Conservation (phyloP, 2,797 vertebrate species). For the Pseudochromis fuscus region DNA sequence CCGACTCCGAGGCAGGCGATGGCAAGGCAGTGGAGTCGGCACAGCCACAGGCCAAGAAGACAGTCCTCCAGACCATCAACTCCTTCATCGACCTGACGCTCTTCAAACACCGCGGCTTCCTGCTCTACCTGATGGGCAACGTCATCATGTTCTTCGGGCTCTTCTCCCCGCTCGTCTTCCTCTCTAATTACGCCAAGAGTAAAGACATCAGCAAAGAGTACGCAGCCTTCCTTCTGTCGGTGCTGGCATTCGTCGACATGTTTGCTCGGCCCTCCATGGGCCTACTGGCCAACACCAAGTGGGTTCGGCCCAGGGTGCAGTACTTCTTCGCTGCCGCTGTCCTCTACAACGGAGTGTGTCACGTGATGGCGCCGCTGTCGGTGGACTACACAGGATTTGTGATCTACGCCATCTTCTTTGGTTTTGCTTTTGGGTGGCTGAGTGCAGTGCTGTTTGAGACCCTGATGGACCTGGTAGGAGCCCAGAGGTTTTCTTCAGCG, state of each 20-base stretch:
- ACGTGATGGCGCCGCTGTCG: constrained; percentile 89
- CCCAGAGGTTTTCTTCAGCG: constrained; percentile 95
- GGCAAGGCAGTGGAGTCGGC: constrained; percentile 12
- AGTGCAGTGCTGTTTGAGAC: constrained; percentile 96
- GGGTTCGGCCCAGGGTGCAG: constrained; percentile 93
- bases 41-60: constrained; percentile 75
- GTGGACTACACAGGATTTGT: constrained; percentile 89
- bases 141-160: constrained; percentile 97
- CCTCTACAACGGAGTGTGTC: constrained; percentile 94
- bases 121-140: constrained; percentile 95
- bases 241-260: constrained; percentile 97
- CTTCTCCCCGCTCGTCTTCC: constrained; percentile 95
- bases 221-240: constrained; percentile 93
- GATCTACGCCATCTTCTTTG: constrained; percentile 94
- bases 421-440: constrained; percentile 97
- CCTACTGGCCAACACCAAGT: constrained; percentile 93
- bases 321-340: constrained; percentile 93
- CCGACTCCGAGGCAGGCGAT: constrained; percentile 40
- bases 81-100: constrained; percentile 93
- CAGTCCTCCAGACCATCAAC: constrained; percentile 89
- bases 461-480: constrained; percentile 96
- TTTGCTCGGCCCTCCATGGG: constrained; percentile 97
- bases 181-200: constrained; percentile 95
- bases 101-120: constrained; percentile 94
- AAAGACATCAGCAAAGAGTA: constrained; percentile 90